Evolutionary conservation across 2,797 vertebrate genomes (phyloP), one percentile per base, ranked within the genome.

Genomic region (Thunnus albacares): DNA sequence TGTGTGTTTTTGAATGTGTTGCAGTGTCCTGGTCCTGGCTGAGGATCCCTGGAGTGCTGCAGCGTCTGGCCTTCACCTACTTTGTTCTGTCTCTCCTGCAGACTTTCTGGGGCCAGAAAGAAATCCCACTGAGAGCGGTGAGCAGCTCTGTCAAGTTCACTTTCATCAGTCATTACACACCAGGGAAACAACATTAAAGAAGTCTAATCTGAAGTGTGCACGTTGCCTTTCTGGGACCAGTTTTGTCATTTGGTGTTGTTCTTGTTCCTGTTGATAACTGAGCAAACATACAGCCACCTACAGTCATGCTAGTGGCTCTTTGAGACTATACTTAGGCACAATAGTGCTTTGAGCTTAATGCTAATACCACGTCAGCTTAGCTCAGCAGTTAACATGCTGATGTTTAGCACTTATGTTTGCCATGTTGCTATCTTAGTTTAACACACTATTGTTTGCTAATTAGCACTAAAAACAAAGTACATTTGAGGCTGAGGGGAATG

Each of bases 11-110:
- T 79, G 69, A 22, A 22, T 84, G 75, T 90, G 66, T 92, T 84
- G 24, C 80, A 97, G 96, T 97, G 80, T 96, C 96, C 64, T 96
- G 91, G 96, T 95, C 96, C 22, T 96, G 96, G 95, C 93, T 96
- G 56, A 92, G 96, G 81, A 90, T 97, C 87, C 96, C 96, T 63
- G 96, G 96, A 65, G 96, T 96, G 45, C 93, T 97, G 65, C 96
- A 96, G 89, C 94, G 94, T 61, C 91, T 97, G 85, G 96, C 91
- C 65, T 95, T 96, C 90, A 97, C 96, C 66, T 97, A 96, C 92
- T 96, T 96, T 84, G 85, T 90, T 66, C 81, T 97, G 92, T 94
- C 95, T 68, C 82, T 96, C 58, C 94, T 97, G 93, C 95, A 97
- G 92, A 94, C 92, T 55, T 91, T 91, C 82, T 96, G 93, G 88